Conservation (phyloP, 2,888 invertebrate genomes). For the Ophion costatus region DNA sequence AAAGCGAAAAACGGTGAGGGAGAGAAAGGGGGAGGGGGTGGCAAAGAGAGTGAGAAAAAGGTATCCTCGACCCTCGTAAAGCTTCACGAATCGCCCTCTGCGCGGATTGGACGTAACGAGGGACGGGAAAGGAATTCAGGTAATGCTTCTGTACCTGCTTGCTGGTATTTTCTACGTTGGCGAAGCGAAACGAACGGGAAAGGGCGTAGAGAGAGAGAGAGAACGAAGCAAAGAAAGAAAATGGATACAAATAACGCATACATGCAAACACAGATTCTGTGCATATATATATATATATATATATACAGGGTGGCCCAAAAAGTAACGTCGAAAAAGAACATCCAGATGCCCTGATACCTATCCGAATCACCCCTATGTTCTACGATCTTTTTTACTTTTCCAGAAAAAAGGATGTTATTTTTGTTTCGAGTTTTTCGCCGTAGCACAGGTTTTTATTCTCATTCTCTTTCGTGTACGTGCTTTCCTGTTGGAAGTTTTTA, state of each 20-base stretch:
- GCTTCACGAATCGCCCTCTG: constrained; percentile 28
- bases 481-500: too few species aligned
- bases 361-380: too few species aligned
- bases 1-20: neutral
- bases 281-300: too few species aligned
- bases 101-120: constrained; percentile 38
- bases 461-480: too few species aligned
- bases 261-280: neutral
- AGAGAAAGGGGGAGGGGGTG: neutral
- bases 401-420: too few species aligned
- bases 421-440: too few species aligned
- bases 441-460: too few species aligned
- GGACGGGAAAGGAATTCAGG: constrained; percentile 60
- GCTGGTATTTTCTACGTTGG: constrained; percentile 12
- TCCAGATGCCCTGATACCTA: too few species aligned
- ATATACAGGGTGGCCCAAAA: too few species aligned
- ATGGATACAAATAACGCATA: neutral
- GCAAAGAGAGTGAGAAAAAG: too few species aligned
- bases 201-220: constrained; percentile 8
- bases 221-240: neutral
- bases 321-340: too few species aligned
- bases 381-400: too few species aligned
- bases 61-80: constrained; percentile 42
- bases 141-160: constrained; percentile 37
- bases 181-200: constrained; percentile 35